Evolutionary conservation across 2,888 invertebrate species (phyloP).

Genomic region (Gymnocheta viridis): DNA sequence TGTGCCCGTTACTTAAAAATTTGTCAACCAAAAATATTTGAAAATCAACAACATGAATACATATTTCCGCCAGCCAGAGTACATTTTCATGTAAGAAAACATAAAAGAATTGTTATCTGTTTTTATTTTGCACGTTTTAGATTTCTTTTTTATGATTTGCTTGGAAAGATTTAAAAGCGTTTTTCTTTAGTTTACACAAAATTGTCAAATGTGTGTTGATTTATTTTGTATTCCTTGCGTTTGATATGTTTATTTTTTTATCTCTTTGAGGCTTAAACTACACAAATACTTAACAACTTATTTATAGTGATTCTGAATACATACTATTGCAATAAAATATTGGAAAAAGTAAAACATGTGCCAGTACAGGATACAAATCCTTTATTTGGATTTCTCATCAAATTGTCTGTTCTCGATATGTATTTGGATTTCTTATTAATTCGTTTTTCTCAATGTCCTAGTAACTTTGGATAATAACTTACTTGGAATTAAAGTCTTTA

Average conservation of each 20-base stretch:
- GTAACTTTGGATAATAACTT: no score
- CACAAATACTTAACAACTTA: background rate
- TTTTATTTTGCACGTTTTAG: background rate
- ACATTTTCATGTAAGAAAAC: slow-evolving; percentile 46
- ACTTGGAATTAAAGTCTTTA: no score
- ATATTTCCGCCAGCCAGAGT: slow-evolving; percentile 54
- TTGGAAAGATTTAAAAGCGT: slow-evolving; percentile 24
- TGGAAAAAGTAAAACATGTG: no score
- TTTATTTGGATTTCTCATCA: no score
- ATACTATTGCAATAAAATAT: background rate
- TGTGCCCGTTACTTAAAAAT: slow-evolving; percentile 43
- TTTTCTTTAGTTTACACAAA: slow-evolving; percentile 10
- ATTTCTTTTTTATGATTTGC: background rate
- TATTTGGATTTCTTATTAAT: no score
- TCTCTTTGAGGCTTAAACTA: slow-evolving; percentile 14
- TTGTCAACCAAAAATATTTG: slow-evolving; percentile 54
- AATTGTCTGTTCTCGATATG: no score
- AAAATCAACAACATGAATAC: slow-evolving; percentile 26
- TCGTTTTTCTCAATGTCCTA: no score
- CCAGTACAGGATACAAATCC: no score
- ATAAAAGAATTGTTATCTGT: slow-evolving; percentile 10
- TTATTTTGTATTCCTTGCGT: background rate
- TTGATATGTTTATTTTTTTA: background rate
- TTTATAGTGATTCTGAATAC: background rate
- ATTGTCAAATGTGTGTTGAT: slow-evolving; percentile 29